Conservation (phyloP, 2,797 vertebrate genomes). For the Enteromius viviparus region DNA sequence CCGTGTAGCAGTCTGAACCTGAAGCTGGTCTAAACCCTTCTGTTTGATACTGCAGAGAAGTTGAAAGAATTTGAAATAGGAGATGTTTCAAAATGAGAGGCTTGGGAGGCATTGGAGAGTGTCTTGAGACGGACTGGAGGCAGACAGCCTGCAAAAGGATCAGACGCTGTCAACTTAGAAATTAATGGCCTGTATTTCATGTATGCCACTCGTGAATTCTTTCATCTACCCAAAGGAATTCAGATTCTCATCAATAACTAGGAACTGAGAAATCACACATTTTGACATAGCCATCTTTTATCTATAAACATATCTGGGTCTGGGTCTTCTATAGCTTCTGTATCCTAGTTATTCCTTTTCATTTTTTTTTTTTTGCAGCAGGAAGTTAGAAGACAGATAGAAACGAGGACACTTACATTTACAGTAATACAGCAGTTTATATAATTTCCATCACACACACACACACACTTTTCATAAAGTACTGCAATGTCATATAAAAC, state of each 20-base stretch:
- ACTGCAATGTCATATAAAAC: constrained; percentile 2
- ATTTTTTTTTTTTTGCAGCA: neutral
- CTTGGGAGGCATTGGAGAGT: constrained; percentile 18
- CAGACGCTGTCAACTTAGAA: constrained; percentile 30
- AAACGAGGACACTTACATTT: neutral
- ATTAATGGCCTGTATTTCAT: constrained; percentile 23
- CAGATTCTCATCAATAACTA: constrained; percentile 20
- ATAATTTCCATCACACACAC: neutral
- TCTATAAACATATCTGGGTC: constrained; percentile 13
- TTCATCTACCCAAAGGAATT: constrained; percentile 26
- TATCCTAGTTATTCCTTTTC: constrained; percentile 30
- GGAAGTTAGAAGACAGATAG: neutral
- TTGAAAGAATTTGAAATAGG: constrained; percentile 30
- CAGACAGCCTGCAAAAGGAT: constrained; percentile 11
- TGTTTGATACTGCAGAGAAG: constrained; percentile 17
- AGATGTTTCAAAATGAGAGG: constrained; percentile 18
- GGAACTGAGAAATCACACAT: constrained; percentile 12
- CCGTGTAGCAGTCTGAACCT: neutral
- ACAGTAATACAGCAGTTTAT: neutral
- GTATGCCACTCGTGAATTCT: constrained; percentile 8
- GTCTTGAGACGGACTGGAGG: constrained; percentile 1
- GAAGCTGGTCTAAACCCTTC: neutral
- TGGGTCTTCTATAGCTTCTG: neutral
- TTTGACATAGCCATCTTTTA: neutral
- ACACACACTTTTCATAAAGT: neutral